Evolutionary conservation across 2,888 invertebrate species (phyloP).

Genomic region (Torymus texanus): DNA sequence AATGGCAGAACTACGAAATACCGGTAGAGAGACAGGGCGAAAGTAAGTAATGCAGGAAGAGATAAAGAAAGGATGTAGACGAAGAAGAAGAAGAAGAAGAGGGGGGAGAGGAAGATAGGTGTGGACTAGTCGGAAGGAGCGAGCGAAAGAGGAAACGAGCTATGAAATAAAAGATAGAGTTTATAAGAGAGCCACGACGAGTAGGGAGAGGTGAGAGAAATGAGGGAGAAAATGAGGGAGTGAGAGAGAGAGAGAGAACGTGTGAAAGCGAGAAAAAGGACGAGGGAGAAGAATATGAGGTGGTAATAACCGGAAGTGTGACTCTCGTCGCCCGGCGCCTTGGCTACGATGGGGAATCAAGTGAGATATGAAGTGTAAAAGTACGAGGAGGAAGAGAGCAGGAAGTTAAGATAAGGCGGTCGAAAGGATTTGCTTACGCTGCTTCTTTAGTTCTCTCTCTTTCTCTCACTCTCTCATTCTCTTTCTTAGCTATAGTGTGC

Average conservation of each 20-base stretch:
- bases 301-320: constrained; percentile 54
- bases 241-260: no score
- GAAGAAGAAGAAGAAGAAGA: constrained; percentile 5
- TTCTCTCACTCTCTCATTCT: not conserved
- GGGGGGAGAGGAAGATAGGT: constrained; percentile 11
- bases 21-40: not conserved
- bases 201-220: no score
- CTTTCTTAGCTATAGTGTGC: no score
- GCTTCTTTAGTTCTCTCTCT: not conserved
- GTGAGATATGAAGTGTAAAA: constrained; percentile 49
- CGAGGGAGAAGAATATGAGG: constrained; percentile 21
- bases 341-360: constrained; percentile 45
- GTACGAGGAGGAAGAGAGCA: constrained; percentile 3
- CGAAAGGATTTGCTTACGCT: constrained; percentile 42
- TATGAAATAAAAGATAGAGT: constrained; percentile 54
- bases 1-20: constrained; percentile 27
- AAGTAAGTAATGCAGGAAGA: constrained; percentile 52
- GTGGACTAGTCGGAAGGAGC: constrained; percentile 9
- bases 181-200: constrained; percentile 18
- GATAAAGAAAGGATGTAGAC: constrained; percentile 41
- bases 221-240: not conserved
- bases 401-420: constrained; percentile 24
- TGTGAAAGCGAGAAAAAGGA: no score
- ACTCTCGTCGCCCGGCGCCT: constrained; percentile 14
- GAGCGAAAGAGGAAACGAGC: constrained; percentile 51